These are phyloP conservation scores for Mimumesa dahlbomi DNA, from an alignment of 2,888 invertebrate genomes.

Conservation along the genomic window DNA sequence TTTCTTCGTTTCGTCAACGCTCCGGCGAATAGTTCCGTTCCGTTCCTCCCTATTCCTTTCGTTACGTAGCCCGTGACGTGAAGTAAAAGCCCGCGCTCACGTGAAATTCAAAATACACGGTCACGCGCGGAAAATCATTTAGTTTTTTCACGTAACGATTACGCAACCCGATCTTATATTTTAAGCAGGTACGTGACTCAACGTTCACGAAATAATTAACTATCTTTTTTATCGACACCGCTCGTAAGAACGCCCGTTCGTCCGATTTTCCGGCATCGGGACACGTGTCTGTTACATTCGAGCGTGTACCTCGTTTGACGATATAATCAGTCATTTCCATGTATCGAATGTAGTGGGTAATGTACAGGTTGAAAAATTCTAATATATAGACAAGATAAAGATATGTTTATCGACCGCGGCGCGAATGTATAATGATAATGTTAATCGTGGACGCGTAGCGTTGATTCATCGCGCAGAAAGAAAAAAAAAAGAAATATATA, in stretches of 20 bases:
- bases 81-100: not conserved
- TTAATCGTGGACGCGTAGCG: slow-evolving; percentile 12
- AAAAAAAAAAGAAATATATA: too few species aligned
- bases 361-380: slow-evolving; percentile 19
- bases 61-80: slow-evolving; percentile 11
- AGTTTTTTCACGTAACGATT: not conserved
- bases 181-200: too few species aligned
- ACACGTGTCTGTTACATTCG: too few species aligned
- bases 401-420: slow-evolving; percentile 34
- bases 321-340: too few species aligned
- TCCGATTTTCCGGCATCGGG: too few species aligned
- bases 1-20: slow-evolving; percentile 10
- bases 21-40: slow-evolving; percentile 6
- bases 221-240: too few species aligned
- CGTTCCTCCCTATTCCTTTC: slow-evolving; percentile 1
- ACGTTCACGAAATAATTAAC: too few species aligned
- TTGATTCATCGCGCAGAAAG: slow-evolving; percentile 1
- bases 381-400: slow-evolving; percentile 42
- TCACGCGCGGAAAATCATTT: not conserved
- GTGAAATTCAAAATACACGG: not conserved
- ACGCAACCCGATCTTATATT: not conserved
- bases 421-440: slow-evolving; percentile 23
- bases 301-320: too few species aligned
- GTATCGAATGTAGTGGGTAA: too few species aligned
- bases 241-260: too few species aligned